Percentiles rank a stretch among this genome's conserved stretches.
Evolutionary conservation across 2,888 invertebrate genomes (phyloP).

Genomic region (Megamerina dolium): DNA sequence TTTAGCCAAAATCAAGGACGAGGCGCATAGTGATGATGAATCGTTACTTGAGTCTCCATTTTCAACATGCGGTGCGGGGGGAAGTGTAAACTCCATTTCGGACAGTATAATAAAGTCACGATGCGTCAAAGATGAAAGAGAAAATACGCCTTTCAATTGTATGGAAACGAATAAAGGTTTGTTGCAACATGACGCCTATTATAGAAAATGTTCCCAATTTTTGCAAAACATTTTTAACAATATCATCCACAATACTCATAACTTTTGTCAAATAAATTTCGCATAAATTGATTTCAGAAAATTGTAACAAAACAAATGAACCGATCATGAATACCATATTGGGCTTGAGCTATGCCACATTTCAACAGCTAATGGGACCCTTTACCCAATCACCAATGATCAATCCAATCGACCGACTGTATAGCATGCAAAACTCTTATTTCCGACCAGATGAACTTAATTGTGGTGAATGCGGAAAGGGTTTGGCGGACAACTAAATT

Average conservation of each 20-base stretch:
- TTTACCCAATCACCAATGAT: conserved; percentile 50
- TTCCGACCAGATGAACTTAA: conserved; percentile 55
- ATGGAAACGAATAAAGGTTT: conserved; percentile 48
- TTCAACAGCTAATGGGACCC: conserved; percentile 50
- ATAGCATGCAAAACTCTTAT: conserved; percentile 61
- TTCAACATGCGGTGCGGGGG: conserved; percentile 4
- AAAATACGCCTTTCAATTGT: conserved; percentile 42
- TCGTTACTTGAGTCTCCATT: conserved; percentile 45
- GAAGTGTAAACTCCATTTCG: conserved; percentile 17
- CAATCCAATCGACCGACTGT: conserved; percentile 59
- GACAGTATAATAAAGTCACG: conserved; percentile 34
- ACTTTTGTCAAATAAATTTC: too few species aligned
- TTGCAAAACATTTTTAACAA: neutral
- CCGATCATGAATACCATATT: conserved; percentile 47
- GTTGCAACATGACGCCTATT: neutral
- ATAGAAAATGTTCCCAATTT: neutral
- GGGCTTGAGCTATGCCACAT: conserved; percentile 48
- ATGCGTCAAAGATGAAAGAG: conserved; percentile 46
- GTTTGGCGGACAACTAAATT: conserved; percentile 12
- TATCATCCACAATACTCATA: too few species aligned
- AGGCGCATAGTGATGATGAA: conserved; percentile 56
- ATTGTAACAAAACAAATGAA: conserved; percentile 48
- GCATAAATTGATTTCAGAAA: too few species aligned
- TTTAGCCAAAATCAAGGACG: conserved; percentile 56
- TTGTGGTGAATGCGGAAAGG: conserved; percentile 36